phyloP scores from a whole-genome alignment of 2,888 invertebrate genomes.

The Trissolcus brochymenae region DNA sequence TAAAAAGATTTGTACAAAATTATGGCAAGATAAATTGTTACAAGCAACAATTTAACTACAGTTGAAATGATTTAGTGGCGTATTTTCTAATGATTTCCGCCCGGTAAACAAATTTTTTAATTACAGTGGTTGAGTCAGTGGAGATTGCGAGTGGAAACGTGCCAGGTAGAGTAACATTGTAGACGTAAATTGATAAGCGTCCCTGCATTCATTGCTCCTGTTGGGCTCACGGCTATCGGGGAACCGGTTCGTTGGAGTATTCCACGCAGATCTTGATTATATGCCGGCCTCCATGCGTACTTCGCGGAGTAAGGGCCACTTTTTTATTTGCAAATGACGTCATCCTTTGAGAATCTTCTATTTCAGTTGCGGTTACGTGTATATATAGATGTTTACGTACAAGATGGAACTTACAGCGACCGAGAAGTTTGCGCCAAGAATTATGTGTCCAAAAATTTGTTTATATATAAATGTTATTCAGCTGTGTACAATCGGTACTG shows the following conservation, averaged over 20 bases:
- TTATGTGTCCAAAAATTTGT: no score
- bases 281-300: neutral
- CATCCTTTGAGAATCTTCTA: constrained; percentile 14
- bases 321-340: constrained; percentile 30
- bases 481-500: no score
- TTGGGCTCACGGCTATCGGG: constrained; percentile 6
- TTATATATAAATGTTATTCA: no score
- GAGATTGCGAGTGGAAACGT: constrained; percentile 13
- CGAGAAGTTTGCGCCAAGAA: constrained; percentile 2
- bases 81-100: neutral
- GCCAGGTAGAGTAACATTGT: constrained; percentile 9
- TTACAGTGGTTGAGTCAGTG: no score
- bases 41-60: no score
- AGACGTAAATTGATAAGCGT: constrained; percentile 20
- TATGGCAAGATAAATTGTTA: no score
- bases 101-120: no score
- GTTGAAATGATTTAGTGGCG: no score
- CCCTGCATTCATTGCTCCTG: constrained; percentile 10
- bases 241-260: constrained; percentile 25
- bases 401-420: neutral
- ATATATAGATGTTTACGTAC: no score
- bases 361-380: neutral
- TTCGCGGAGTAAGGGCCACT: constrained; percentile 10
- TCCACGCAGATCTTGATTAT: constrained; percentile 18
- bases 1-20: no score